phyloP scores from a whole-genome alignment of 92 coral and sea anemone species.

The Montipora capitata region DNA sequence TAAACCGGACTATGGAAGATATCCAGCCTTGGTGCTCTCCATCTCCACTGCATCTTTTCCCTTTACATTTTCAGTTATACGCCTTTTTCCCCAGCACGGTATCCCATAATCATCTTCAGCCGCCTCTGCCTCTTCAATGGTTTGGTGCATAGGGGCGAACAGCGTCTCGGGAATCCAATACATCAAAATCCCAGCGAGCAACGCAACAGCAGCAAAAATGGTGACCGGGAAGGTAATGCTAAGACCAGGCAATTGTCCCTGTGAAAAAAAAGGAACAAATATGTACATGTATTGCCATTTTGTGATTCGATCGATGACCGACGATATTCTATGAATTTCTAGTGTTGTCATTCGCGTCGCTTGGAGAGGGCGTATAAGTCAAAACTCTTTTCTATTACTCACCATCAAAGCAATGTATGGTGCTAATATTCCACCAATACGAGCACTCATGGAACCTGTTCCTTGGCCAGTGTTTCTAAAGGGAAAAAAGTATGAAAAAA shows the following conservation, averaged over 20 bases:
- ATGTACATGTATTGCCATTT: too few species aligned
- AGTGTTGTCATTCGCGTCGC: too few species aligned
- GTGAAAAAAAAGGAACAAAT: not conserved
- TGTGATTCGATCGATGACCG: too few species aligned
- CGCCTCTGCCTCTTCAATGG: constrained; percentile 71
- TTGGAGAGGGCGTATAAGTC: too few species aligned
- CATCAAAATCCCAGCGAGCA: constrained; percentile 70
- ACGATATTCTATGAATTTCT: too few species aligned
- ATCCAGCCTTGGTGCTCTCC: too few species aligned
- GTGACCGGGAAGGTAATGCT: constrained; percentile 72
- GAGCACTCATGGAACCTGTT: constrained; percentile 70
- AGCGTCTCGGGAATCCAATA: constrained; percentile 81
- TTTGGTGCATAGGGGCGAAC: constrained; percentile 63
- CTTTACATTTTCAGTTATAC: not conserved
- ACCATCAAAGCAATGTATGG: constrained; percentile 72
- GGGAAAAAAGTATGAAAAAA: not conserved
- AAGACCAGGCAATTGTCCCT: constrained; percentile 68
- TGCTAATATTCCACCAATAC: constrained; percentile 76
- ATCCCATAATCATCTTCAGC: constrained; percentile 54
- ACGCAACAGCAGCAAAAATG: constrained; percentile 60
- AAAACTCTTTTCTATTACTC: not conserved
- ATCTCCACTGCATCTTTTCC: not conserved
- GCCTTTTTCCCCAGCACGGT: constrained; percentile 26
- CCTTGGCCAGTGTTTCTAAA: constrained; percentile 72
- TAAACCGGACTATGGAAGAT: too few species aligned